Conservation (phyloP, 2,888 invertebrate species). For the Thymelicus sylvestris region DNA sequence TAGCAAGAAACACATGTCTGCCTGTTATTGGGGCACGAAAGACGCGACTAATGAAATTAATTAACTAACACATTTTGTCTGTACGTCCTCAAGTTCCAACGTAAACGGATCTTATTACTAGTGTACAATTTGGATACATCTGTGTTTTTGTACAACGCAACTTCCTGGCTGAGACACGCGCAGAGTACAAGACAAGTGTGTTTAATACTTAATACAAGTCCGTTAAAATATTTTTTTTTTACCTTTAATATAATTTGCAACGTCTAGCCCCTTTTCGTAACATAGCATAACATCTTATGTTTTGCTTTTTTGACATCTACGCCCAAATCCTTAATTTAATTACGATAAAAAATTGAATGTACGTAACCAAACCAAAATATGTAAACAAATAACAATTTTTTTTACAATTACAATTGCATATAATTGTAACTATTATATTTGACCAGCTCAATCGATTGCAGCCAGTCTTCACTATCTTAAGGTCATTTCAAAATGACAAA, state of each 20-base stretch:
- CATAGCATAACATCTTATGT: no score
- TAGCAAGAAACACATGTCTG: conserved; percentile 63
- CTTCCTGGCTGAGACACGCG: not conserved
- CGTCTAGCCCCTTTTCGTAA: no score
- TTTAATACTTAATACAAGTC: not conserved
- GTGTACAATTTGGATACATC: conserved; percentile 24
- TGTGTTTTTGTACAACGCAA: not conserved
- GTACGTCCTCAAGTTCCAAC: conserved; percentile 28
- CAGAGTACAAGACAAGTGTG: not conserved
- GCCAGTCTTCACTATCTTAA: not conserved
- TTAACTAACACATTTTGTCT: conserved; percentile 55
- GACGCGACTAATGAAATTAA: conserved; percentile 70
- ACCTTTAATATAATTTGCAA: not conserved
- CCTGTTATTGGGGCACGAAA: conserved; percentile 60
- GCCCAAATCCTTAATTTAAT: no score
- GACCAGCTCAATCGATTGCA: not conserved
- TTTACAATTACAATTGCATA: no score
- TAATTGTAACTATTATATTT: not conserved
- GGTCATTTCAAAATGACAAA: not conserved
- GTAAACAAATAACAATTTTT: no score
- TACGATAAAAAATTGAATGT: no score
- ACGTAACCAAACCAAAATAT: no score
- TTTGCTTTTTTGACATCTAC: no score
- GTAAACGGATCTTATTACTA: conserved; percentile 32
- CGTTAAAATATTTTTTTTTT: not conserved